phyloP scores from a whole-genome alignment of 1,140 invertebrate species.

The Drosophila ficusphila region DNA sequence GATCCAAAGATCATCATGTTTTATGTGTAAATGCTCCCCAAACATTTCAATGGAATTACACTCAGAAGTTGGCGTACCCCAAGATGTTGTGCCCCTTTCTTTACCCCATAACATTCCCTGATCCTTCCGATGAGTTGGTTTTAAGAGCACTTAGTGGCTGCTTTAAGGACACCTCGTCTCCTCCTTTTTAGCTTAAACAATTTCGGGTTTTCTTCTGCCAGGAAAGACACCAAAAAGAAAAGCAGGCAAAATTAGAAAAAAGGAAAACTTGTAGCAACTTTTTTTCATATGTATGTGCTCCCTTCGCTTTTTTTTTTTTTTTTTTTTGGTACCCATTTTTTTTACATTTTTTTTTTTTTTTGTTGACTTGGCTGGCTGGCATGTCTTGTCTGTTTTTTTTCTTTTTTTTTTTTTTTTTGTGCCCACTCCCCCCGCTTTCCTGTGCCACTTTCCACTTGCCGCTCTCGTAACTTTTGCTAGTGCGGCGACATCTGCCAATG shows the following conservation, averaged over 20 bases:
- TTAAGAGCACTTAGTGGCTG: slow-evolving; percentile 35
- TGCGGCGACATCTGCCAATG: slow-evolving; percentile 80
- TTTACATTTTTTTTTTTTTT: slow-evolving; percentile 18
- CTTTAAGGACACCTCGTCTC: slow-evolving; percentile 28
- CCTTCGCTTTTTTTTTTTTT: slow-evolving; percentile 7
- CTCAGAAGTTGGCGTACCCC: not conserved
- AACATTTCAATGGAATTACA: not conserved
- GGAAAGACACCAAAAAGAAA: slow-evolving; percentile 18
- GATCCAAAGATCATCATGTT: not conserved
- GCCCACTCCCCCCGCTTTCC: slow-evolving; percentile 10
- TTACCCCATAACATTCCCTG: slow-evolving; percentile 11
- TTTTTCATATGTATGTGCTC: slow-evolving; percentile 38
- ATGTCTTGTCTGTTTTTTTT: slow-evolving; percentile 54
- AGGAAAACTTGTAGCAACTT: slow-evolving; percentile 62
- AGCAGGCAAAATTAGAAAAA: slow-evolving; percentile 56
- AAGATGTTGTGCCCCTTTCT: not conserved
- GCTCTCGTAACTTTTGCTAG: slow-evolving; percentile 71
- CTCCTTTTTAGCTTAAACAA: slow-evolving; percentile 28
- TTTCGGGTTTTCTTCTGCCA: slow-evolving; percentile 3
- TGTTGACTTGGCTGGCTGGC: slow-evolving; percentile 59
- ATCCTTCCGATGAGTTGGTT: slow-evolving; percentile 34
- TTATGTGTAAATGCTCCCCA: not conserved
- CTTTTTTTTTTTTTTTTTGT: slow-evolving; percentile 8
- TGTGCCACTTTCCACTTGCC: slow-evolving; percentile 43
- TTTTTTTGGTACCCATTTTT: slow-evolving; percentile 18